A percentile compares a stretch with the other conserved stretches of the same genome.
Evolutionary conservation across 2,888 invertebrate genomes (phyloP).

Genomic region (Troilus luridus): DNA sequence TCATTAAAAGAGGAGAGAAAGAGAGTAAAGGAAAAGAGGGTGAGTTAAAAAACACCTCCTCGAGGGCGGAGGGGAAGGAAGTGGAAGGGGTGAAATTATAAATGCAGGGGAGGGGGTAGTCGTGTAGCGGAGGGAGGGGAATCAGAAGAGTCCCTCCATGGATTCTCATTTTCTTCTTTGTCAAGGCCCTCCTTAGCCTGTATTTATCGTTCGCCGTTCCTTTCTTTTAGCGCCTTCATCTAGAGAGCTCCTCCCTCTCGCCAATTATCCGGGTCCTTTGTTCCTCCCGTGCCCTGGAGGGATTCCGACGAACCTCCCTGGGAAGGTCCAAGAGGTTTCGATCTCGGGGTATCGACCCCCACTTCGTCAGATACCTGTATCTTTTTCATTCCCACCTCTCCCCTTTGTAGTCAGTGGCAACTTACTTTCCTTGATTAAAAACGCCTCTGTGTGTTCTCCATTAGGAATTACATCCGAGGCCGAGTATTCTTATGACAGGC

Average conservation of each 20-base stretch:
- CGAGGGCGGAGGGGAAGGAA: neutral
- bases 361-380: neutral
- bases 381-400: neutral
- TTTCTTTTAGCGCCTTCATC: constrained; percentile 34
- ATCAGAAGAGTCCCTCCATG: constrained; percentile 36
- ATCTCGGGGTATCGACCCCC: neutral
- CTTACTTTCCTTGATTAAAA: neutral
- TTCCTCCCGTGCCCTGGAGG: neutral
- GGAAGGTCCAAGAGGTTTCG: constrained; percentile 16
- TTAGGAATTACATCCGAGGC: neutral
- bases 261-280: constrained; percentile 27
- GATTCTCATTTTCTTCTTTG: constrained; percentile 57
- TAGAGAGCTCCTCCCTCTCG: neutral
- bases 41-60: constrained; percentile 54
- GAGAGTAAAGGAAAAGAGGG: constrained; percentile 49
- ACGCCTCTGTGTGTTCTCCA: neutral
- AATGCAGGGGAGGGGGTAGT: constrained; percentile 63
- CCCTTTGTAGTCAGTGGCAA: neutral
- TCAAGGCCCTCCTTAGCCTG: constrained; percentile 28
- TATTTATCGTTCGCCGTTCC: constrained; percentile 36
- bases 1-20: constrained; percentile 46
- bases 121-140: constrained; percentile 11
- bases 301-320: neutral
- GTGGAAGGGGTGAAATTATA: constrained; percentile 47
- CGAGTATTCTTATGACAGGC: neutral